Conservation (phyloP, 2,888 invertebrate species). For the Stratiomys singularior region DNA sequence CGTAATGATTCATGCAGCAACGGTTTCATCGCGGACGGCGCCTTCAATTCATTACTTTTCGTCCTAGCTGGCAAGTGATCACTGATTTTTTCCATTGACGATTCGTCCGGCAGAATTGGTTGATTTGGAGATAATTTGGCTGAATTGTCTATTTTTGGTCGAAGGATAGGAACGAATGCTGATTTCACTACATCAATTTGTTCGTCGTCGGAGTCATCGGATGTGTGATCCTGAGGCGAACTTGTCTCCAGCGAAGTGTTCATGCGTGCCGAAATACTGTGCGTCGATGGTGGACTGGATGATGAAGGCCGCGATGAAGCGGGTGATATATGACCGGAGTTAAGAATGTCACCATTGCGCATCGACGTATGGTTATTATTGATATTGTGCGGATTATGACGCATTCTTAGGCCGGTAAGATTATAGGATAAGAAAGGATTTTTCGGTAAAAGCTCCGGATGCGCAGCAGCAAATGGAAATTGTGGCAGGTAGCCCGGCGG, state of each 20-base stretch:
- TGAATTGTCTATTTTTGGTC: constrained; percentile 65
- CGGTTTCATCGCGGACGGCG: constrained; percentile 69
- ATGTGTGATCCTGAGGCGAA: constrained; percentile 69
- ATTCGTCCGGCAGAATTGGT: constrained; percentile 52
- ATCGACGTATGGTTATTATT: constrained; percentile 56
- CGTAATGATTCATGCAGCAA: constrained; percentile 56
- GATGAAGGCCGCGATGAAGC: constrained; percentile 64
- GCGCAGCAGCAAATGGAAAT: constrained; percentile 68
- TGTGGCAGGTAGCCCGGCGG: constrained; percentile 70
- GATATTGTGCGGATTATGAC: constrained; percentile 57
- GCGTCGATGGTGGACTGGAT: constrained; percentile 59
- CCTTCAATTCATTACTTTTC: constrained; percentile 69
- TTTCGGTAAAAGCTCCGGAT: constrained; percentile 68
- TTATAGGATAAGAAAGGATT: constrained; percentile 72
- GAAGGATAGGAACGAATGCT: constrained; percentile 75
- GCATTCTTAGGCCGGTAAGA: constrained; percentile 63
- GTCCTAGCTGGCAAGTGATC: constrained; percentile 56
- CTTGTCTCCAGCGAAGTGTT: constrained; percentile 72
- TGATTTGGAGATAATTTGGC: constrained; percentile 59
- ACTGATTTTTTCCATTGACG: constrained; percentile 62
- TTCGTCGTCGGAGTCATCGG: constrained; percentile 76
- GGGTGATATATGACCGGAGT: constrained; percentile 61
- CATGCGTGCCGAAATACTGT: constrained; percentile 57
- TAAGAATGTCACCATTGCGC: constrained; percentile 56
- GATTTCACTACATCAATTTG: constrained; percentile 81